phyloP scores from a whole-genome alignment of 1,140 invertebrate genomes.

The Drosophila truncata region DNA sequence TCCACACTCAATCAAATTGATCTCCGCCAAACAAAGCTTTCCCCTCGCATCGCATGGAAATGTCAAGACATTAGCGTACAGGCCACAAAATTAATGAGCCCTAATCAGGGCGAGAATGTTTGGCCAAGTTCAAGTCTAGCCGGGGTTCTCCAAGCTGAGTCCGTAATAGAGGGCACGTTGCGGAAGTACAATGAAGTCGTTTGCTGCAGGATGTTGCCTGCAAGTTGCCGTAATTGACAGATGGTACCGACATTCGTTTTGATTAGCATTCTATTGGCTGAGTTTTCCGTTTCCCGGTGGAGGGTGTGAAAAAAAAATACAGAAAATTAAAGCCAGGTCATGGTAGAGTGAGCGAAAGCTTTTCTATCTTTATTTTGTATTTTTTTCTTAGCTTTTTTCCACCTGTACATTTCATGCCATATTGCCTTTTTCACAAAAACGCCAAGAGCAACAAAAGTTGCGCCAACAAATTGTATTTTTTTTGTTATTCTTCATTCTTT shows the following conservation, averaged over 20 bases:
- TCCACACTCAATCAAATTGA: conserved; percentile 25
- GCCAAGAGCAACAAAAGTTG: conserved; percentile 30
- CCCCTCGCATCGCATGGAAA: conserved; percentile 18
- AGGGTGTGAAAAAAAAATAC: conserved; percentile 12
- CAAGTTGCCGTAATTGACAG: conserved; percentile 67
- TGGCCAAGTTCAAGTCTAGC: conserved; percentile 46
- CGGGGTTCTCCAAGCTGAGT: conserved; percentile 52
- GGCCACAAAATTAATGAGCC: conserved; percentile 61
- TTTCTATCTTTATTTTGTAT: conserved; percentile 6
- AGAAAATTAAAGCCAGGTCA: conserved; percentile 18
- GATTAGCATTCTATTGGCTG: conserved; percentile 56
- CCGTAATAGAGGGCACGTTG: conserved; percentile 66
- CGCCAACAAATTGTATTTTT: conserved; percentile 27
- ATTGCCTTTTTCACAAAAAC: conserved; percentile 25
- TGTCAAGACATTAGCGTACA: conserved; percentile 55
- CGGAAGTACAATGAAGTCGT: conserved; percentile 34
- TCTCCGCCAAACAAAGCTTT: not conserved
- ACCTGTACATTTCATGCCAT: conserved; percentile 8
- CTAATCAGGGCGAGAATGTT: conserved; percentile 73
- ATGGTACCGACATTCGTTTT: conserved; percentile 59
- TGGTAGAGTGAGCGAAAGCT: not conserved
- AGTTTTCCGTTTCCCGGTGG: not conserved
- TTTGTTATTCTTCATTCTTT: conserved; percentile 13
- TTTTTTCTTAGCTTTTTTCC: conserved; percentile 1
- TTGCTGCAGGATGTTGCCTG: conserved; percentile 31